A percentile compares a stretch with the other conserved stretches of the same genome.
phyloP scores from a whole-genome alignment of 2,797 vertebrate genomes.

The Myotis pilosus region DNA sequence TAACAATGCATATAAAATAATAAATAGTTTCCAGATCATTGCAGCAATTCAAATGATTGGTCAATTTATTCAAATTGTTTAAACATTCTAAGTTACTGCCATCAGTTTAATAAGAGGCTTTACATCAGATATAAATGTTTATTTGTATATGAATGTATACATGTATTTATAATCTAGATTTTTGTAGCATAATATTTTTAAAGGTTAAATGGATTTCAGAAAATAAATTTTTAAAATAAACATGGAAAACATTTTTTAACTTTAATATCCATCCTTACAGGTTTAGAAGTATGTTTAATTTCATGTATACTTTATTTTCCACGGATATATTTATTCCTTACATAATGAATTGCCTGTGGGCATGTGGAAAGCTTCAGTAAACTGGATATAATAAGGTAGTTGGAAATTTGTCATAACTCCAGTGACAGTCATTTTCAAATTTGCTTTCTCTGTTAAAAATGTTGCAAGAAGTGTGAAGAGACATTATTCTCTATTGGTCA shows the following conservation, averaged over 20 bases:
- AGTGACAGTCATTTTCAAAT: slow-evolving; percentile 61
- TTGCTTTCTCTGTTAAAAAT: slow-evolving; percentile 60
- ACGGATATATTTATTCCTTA: background rate
- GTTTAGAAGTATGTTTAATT: background rate
- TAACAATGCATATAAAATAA: slow-evolving; percentile 26
- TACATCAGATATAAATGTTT: background rate
- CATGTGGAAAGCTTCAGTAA: slow-evolving; percentile 49
- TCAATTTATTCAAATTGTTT: background rate
- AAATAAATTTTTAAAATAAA: slow-evolving; percentile 1
- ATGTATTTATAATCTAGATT: background rate
- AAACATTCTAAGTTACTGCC: background rate
- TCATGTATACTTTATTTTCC: background rate
- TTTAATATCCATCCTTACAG: background rate
- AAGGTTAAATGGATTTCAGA: background rate
- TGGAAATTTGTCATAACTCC: slow-evolving; percentile 49
- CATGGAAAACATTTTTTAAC: background rate
- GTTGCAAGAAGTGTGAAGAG: slow-evolving; percentile 55
- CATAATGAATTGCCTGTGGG: slow-evolving; percentile 27
- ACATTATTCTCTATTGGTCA: slow-evolving; percentile 58
- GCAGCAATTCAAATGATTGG: background rate
- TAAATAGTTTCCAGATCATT: background rate
- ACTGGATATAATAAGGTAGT: slow-evolving; percentile 35
- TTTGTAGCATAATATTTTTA: background rate
- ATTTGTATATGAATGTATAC: background rate
- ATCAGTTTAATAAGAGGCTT: background rate